These are phyloP conservation scores for Calyptomena viridis DNA, from an alignment of 2,113 vertebrate genomes.

Conservation along the genomic window DNA sequence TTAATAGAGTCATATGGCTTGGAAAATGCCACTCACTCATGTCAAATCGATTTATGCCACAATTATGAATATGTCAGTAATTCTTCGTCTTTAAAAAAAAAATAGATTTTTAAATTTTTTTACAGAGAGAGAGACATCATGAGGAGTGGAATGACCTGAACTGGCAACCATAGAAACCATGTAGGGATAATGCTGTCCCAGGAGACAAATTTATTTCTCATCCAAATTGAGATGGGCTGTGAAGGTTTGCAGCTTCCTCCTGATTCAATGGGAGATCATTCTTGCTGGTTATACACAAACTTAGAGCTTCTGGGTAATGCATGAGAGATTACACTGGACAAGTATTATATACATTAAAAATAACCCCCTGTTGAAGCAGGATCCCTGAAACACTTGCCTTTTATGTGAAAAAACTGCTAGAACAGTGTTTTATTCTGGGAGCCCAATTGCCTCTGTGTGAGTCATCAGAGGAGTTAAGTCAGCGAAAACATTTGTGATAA, in stretches of 20 bases:
- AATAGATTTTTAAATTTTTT: not conserved
- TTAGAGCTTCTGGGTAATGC: not conserved
- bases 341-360: not conserved
- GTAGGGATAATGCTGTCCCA: not conserved
- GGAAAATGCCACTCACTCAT: not conserved
- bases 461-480: conserved; percentile 47
- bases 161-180: not conserved
- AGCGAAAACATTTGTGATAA: conserved; percentile 48
- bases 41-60: not conserved
- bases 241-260: not conserved
- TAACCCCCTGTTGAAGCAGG: not conserved
- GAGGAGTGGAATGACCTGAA: not conserved
- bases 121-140: not conserved
- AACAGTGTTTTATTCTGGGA: conserved; percentile 47
- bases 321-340: not conserved
- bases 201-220: not conserved
- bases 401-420: conserved; percentile 6
- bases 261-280: not conserved
- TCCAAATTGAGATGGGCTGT: not conserved
- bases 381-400: conserved; percentile 12
- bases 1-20: not conserved
- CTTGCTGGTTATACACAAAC: not conserved
- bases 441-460: conserved; percentile 28
- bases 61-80: not conserved
- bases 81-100: not conserved